Evolutionary conservation across 2,113 vertebrate species (phyloP).

Genomic region (Pampusana beccarii): DNA sequence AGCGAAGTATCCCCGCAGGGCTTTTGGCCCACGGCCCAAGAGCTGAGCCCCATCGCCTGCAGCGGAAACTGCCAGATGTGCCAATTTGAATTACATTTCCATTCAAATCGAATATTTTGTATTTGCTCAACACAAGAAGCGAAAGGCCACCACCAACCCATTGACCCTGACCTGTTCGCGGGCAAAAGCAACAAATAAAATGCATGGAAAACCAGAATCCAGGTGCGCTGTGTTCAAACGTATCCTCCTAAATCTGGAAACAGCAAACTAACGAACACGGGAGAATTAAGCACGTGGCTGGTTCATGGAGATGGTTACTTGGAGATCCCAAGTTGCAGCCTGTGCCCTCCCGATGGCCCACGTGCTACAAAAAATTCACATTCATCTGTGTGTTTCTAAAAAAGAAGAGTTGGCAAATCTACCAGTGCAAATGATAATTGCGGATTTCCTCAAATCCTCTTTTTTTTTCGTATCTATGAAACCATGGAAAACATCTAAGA

Average conservation of each 20-base stretch:
- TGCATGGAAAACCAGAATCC: background rate
- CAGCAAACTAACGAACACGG: fast-evolving
- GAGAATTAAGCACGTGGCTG: background rate
- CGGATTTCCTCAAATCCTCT: background rate
- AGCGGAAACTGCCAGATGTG: fast-evolving
- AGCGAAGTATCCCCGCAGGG: background rate
- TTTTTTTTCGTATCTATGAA: background rate
- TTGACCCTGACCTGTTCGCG: fast-evolving
- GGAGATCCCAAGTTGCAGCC: background rate
- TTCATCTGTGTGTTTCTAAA: background rate
- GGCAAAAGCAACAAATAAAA: background rate
- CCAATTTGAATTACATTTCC: background rate
- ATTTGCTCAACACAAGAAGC: background rate
- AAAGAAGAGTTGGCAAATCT: background rate
- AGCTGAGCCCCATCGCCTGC: background rate
- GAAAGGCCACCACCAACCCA: background rate
- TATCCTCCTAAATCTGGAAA: background rate
- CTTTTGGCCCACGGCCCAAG: background rate
- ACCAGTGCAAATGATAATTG: background rate
- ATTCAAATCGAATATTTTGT: background rate
- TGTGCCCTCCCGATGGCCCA: background rate
- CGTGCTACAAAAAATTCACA: background rate
- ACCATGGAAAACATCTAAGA: background rate
- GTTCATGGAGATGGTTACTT: background rate
- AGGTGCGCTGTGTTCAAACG: fast-evolving